Percentiles rank a stretch among this genome's conserved stretches.
phyloP scores from a whole-genome alignment of 2,888 invertebrate genomes.

The Heliconius charithonia region DNA sequence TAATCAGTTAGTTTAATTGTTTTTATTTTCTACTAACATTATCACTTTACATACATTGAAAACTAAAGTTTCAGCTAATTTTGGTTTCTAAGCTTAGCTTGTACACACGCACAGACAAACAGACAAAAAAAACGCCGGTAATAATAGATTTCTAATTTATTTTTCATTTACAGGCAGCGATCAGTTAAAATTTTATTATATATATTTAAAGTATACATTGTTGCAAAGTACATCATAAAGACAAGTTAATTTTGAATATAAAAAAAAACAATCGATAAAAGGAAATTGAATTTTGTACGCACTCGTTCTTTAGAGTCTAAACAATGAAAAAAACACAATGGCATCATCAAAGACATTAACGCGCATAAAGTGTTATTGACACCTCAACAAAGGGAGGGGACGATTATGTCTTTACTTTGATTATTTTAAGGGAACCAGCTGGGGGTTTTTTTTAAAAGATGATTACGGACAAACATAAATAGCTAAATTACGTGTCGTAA shows the following conservation, averaged over 20 bases:
- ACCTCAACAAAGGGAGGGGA: background rate
- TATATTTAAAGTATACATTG: background rate
- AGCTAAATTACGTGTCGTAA: no score
- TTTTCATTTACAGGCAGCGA: background rate
- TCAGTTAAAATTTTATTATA: background rate
- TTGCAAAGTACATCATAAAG: background rate
- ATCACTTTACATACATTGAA: no score
- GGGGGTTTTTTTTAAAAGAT: background rate
- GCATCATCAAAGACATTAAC: background rate
- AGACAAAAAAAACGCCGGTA: background rate
- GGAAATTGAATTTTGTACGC: slow-evolving; percentile 9
- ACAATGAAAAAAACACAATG: background rate
- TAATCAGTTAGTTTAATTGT: no score
- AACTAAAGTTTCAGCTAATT: no score
- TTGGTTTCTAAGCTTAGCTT: background rate
- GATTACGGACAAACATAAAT: no score
- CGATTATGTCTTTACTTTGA: background rate
- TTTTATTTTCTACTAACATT: no score
- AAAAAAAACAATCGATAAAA: background rate
- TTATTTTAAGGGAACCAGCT: background rate
- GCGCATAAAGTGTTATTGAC: background rate
- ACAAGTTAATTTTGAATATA: background rate
- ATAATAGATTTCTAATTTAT: background rate
- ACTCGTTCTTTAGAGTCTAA: background rate
- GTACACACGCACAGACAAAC: background rate